Evolutionary conservation across 2,888 invertebrate species (phyloP), one percentile per base, ranked within the genome.

Genomic region (Thereva nobilitata): DNA sequence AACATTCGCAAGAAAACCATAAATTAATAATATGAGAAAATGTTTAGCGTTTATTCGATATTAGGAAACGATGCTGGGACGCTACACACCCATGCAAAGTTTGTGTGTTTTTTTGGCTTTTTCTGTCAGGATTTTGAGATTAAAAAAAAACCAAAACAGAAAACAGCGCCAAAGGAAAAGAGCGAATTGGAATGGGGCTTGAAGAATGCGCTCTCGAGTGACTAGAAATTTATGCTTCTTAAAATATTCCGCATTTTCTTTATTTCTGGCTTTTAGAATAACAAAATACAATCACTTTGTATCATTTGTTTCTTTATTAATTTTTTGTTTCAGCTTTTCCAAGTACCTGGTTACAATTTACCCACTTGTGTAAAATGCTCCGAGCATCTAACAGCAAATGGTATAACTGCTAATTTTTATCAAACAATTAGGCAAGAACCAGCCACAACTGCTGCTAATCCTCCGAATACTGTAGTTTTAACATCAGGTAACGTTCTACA

Each of bases 311-410:
- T 45, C 34, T 55, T 23, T 44, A 34, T 41, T 35, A 3, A 67
- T 37, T 7, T 56, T 53, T 12, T 7, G n/a, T 64, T 75, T 49
- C 73, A 80, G 79, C 75, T 80, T 73, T 80, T 80, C 72, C 80
- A 80, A 78, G 80, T 80, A 67, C 79, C 80, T 73, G 81, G 80
- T 68, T 80, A 80, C 75, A 79, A 78, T 74, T 76, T 80, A 72
- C 80, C 80, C 72, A 81, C 80, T 68, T 80, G 80, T 75, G 79
- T 79, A 53, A 81, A 80, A 76, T 80, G 80, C 74, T 80, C 81
- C 45, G 81, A 80, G 72, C 80, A 79, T 75, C 75, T 80, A 73
- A 79, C 80, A 52, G 77, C 76, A 50, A 80, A 79, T 72, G 76
- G 77, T 68, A 57, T 73, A 61, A 67, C 72, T 45, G 68, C 73